Conservation (phyloP, 2,888 invertebrate species). For the Creontiades dilutus region DNA sequence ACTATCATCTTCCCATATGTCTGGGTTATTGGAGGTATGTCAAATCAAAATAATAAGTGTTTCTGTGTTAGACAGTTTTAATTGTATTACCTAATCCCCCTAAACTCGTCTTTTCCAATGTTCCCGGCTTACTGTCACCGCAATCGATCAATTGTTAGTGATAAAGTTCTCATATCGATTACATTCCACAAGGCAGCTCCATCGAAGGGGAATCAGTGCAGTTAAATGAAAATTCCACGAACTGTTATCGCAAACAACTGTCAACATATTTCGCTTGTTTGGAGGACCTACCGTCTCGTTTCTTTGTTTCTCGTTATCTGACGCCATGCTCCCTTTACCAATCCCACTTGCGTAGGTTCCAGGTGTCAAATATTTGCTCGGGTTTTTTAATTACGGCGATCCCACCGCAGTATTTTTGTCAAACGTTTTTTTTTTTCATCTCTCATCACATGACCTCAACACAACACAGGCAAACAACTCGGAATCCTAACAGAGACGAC, state of each 20-base stretch:
- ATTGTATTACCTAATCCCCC: no score
- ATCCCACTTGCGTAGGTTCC: conserved; percentile 40
- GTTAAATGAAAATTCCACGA: not conserved
- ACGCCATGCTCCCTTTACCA: conserved; percentile 35
- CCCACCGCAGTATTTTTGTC: not conserved
- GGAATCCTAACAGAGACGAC: not conserved
- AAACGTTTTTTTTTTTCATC: not conserved
- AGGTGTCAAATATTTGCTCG: conserved; percentile 37
- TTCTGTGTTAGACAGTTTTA: no score
- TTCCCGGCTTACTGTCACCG: no score
- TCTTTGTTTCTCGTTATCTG: conserved; percentile 27
- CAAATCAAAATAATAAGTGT: no score
- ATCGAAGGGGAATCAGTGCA: not conserved
- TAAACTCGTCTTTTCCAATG: no score
- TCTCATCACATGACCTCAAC: conserved; percentile 6
- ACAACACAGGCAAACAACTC: conserved; percentile 14
- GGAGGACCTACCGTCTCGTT: not conserved
- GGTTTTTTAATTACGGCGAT: conserved; percentile 18
- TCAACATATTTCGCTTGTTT: not conserved
- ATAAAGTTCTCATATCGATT: not conserved
- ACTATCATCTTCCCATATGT: no score
- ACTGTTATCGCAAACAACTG: conserved; percentile 2
- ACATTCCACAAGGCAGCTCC: not conserved
- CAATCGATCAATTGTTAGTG: no score
- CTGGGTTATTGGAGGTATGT: no score